Base-by-base conservation (phyloP, 2,888 invertebrate species). In the Operophtera brumata region DNA sequence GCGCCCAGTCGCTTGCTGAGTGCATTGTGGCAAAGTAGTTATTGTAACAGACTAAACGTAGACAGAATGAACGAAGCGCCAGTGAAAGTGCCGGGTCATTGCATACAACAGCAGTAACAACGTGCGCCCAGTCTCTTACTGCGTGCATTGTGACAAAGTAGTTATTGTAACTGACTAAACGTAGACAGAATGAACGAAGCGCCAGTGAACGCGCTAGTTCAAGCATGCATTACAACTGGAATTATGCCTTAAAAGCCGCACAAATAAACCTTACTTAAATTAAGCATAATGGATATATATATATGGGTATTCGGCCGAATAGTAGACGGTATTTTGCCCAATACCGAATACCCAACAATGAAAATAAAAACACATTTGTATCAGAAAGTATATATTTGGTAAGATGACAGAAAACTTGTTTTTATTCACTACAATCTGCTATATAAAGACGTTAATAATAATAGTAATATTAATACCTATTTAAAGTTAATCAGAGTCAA, bases 11-110 rank as follows among this genome's bases (percentile, higher is more conserved):
- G 91, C 93, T 0, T 94, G 94, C 62, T 95, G 94, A 71, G 83
- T 92, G 2, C 94, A 94, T 75, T 95, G 94, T 65, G 94, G 94
- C n/a, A 93, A 93, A 73, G 91, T 94, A 94, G 52, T 65, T 87
- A 35, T 67, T 84, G 47, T 85, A 78, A 69, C 41, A 26, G 8
- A 39, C 10, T 34, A 9, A 30, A 30, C 6, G 30, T 30, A 7
- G 20, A 20, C 20, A 20, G 9, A 30, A 6, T 80, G 20, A 86
- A 75, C 41, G 90, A 89, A 13, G 13, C 8, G 36, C 11, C 11
- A 4, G 83, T 90, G 32, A 82, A 83, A 43, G 90, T 90, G 0
- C 64, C 90, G 10, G 89, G 90, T 0, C 34, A 34, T 34, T 11
- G 90, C 90, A 0, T 88, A 0, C 57, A 86, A 74, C 59, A 86